Conservation (phyloP, 2,888 invertebrate species). For the Villa cingulata region DNA sequence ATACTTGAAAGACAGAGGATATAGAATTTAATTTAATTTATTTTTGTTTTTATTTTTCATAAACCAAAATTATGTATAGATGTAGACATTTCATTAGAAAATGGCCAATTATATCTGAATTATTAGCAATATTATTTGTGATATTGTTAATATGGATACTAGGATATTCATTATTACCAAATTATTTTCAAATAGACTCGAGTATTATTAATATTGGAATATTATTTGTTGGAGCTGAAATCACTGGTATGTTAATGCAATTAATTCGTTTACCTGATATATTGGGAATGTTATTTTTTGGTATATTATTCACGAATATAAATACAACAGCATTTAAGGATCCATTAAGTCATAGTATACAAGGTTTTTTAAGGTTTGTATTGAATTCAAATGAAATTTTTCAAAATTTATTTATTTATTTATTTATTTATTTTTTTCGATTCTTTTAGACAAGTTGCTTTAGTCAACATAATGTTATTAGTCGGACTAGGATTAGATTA, state of each 20-base stretch:
- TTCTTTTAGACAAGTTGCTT: conserved; percentile 42
- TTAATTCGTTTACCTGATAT: conserved; percentile 39
- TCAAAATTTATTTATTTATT: conserved; percentile 1
- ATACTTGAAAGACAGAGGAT: too few relatives aligned
- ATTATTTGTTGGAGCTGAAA: conserved; percentile 32
- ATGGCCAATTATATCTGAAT: conserved; percentile 31
- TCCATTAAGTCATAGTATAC: conserved; percentile 24
- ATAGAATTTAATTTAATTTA: too few relatives aligned
- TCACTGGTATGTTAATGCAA: conserved; percentile 28
- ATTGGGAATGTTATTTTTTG: conserved; percentile 49
- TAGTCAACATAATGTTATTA: conserved; percentile 49
- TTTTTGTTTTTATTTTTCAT: too few relatives aligned
- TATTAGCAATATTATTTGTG: conserved; percentile 27
- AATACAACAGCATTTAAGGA: not conserved
- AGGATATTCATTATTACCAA: conserved; percentile 28
- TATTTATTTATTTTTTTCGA: not conserved
- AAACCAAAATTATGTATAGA: conserved; percentile 16
- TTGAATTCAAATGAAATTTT: not conserved
- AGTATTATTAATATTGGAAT: conserved; percentile 31
- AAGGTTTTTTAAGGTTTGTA: conserved; percentile 37
- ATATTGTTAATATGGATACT: conserved; percentile 34
- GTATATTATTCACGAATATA: conserved; percentile 40
- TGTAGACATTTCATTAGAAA: conserved; percentile 28
- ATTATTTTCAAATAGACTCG: conserved; percentile 24
- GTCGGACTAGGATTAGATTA: conserved; percentile 52